phyloP scores from a whole-genome alignment of 35 echinoderm and acorn worm species.

The Chiridota heheva region DNA sequence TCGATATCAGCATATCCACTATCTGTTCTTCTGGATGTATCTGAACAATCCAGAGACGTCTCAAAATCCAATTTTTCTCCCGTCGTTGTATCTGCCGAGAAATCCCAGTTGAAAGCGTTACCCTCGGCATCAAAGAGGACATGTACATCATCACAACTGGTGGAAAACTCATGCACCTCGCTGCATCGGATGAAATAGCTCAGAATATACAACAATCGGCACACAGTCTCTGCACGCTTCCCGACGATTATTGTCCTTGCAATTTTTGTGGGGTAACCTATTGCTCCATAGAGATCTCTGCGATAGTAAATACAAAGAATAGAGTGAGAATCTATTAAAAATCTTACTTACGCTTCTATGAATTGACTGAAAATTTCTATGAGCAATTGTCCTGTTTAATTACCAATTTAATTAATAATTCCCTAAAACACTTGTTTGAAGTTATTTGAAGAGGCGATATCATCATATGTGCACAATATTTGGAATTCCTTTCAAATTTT shows the following conservation, averaged over 20 bases:
- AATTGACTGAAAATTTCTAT: too few relatives aligned
- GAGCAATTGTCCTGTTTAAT: too few relatives aligned
- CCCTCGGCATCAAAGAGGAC: conserved; percentile 43
- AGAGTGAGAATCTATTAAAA: background rate
- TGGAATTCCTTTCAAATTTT: background rate
- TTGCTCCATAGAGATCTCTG: conserved; percentile 93
- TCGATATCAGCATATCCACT: conserved; percentile 20
- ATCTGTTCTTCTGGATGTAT: conserved; percentile 14
- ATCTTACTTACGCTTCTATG: too few relatives aligned
- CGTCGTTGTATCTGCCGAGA: conserved; percentile 10
- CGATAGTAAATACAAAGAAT: background rate
- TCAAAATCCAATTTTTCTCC: conserved; percentile 28
- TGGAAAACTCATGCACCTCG: conserved; percentile 82
- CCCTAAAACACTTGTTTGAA: too few relatives aligned
- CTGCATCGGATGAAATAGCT: conserved; percentile 97
- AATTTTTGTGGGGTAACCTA: conserved; percentile 77
- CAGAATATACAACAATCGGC: conserved; percentile 82
- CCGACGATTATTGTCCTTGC: conserved; percentile 88
- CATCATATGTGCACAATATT: too few relatives aligned
- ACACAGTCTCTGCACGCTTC: conserved; percentile 78
- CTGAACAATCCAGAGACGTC: conserved; percentile 12
- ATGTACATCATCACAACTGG: conserved; percentile 59
- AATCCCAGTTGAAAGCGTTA: conserved; percentile 39
- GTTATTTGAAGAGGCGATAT: too few relatives aligned
- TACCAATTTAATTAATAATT: too few relatives aligned